Evolutionary conservation across 1,140 invertebrate genomes (phyloP).

Genomic region (Drosophila novamexicana): DNA sequence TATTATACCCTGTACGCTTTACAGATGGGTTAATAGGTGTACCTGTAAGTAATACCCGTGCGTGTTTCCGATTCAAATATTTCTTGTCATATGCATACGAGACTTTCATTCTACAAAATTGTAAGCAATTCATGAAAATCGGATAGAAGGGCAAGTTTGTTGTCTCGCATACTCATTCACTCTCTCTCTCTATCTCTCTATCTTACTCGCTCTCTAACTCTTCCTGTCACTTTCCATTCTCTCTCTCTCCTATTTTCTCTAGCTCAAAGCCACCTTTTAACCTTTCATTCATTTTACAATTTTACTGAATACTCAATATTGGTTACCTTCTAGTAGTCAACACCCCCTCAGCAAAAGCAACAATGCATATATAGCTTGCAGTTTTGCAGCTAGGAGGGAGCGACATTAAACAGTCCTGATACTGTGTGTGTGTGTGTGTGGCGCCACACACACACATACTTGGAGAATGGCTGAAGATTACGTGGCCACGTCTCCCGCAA

Average conservation of each 20-base stretch:
- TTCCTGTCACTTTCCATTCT: neutral
- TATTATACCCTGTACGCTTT: constrained; percentile 23
- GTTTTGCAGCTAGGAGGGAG: constrained; percentile 9
- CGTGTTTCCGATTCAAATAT: too few species aligned
- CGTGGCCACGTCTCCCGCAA: constrained; percentile 54
- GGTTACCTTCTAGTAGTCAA: too few species aligned
- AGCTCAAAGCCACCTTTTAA: too few species aligned
- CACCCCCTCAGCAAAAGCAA: neutral
- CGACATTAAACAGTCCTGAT: constrained; percentile 14
- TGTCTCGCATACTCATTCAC: too few species aligned
- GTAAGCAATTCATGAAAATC: too few species aligned
- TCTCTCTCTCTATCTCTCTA: too few species aligned
- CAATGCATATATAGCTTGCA: constrained; percentile 21
- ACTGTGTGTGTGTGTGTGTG: constrained; percentile 12
- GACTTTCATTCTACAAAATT: too few species aligned
- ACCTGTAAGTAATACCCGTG: neutral
- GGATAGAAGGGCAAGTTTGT: too few species aligned
- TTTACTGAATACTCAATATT: too few species aligned
- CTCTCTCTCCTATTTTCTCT: too few species aligned
- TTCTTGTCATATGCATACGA: too few species aligned
- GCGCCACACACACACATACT: constrained; percentile 34
- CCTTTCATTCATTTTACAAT: neutral
- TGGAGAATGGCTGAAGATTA: constrained; percentile 50
- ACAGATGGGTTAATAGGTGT: neutral
- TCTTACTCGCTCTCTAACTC: too few species aligned